A percentile compares a stretch with the other conserved stretches of the same genome.
Conservation (phyloP, 2,113 vertebrate genomes). For the Gulo gulo region DNA sequence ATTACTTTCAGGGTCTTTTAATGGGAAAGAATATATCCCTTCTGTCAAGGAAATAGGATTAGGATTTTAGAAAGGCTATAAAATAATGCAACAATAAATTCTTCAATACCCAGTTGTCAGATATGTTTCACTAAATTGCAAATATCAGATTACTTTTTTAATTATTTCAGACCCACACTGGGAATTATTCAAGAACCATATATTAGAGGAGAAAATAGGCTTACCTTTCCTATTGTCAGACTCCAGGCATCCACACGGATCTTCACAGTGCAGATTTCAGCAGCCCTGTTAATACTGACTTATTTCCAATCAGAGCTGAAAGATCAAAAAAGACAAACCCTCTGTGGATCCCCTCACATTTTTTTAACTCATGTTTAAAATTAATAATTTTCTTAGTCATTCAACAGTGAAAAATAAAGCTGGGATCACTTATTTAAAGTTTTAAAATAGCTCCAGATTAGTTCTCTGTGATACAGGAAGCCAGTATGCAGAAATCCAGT, state of each 20-base stretch:
- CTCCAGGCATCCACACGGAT: neutral
- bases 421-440: slow-evolving; percentile 47
- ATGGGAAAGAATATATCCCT: neutral
- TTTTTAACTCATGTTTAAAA: slow-evolving; percentile 50
- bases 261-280: neutral
- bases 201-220: neutral
- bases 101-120: slow-evolving; percentile 57
- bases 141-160: slow-evolving; percentile 64
- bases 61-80: slow-evolving; percentile 32
- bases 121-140: slow-evolving; percentile 55
- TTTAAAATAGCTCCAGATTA: slow-evolving; percentile 30
- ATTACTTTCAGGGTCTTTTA: neutral
- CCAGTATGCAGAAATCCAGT: neutral
- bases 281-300: neutral
- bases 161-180: slow-evolving; percentile 53
- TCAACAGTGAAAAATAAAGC: slow-evolving; percentile 58
- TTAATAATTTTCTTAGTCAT: slow-evolving; percentile 56
- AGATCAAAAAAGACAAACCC: slow-evolving; percentile 47
- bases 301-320: slow-evolving; percentile 44
- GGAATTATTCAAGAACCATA: slow-evolving; percentile 40
- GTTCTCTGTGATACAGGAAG: neutral
- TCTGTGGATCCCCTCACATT: slow-evolving; percentile 35
- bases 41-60: slow-evolving; percentile 37
- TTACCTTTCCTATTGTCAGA: slow-evolving; percentile 25
- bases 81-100: slow-evolving; percentile 45